A percentile compares a stretch with the other conserved stretches of the same genome.
Evolutionary conservation across 2,888 invertebrate genomes (phyloP).

Genomic region (Neelides folsomi): DNA sequence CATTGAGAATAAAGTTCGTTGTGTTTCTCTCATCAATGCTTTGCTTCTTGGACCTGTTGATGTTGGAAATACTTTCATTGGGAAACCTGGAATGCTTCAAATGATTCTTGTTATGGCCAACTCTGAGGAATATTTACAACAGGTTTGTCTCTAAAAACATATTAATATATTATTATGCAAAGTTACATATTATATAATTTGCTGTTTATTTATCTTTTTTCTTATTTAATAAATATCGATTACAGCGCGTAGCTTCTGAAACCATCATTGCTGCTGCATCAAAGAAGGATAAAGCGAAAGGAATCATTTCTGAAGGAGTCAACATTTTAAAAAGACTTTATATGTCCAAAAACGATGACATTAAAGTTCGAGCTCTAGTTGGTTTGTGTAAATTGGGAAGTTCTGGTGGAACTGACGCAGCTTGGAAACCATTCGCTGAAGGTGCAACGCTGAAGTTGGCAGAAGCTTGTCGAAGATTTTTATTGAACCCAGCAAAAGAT

Average conservation of each 20-base stretch:
- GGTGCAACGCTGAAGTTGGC: conserved; percentile 84
- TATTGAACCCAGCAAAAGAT: conserved; percentile 75
- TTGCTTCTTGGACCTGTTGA: conserved; percentile 82
- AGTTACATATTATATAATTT: not conserved
- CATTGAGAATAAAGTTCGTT: conserved; percentile 71
- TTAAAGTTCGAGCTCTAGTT: conserved; percentile 75
- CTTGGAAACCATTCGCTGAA: conserved; percentile 87
- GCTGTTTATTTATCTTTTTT: not conserved
- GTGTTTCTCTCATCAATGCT: conserved; percentile 74
- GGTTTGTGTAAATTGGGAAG: conserved; percentile 93
- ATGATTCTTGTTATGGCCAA: conserved; percentile 96
- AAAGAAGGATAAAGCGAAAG: conserved; percentile 89
- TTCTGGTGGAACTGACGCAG: conserved; percentile 87
- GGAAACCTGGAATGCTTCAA: conserved; percentile 65
- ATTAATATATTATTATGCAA: not conserved
- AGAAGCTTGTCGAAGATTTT: conserved; percentile 80
- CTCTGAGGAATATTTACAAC: conserved; percentile 73
- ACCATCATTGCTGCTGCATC: conserved; percentile 92
- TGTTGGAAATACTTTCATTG: conserved; percentile 68
- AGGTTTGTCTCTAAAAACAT: conserved; percentile 35
- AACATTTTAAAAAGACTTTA: conserved; percentile 88
- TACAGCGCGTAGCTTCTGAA: conserved; percentile 84
- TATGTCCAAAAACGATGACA: conserved; percentile 73
- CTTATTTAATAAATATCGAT: not conserved
- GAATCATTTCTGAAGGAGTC: conserved; percentile 75